Percentiles rank a stretch among this genome's conserved stretches.
These are phyloP conservation scores for Steinernema khuongi DNA, from an alignment of 1,140 invertebrate genomes.

Conservation along the genomic window DNA sequence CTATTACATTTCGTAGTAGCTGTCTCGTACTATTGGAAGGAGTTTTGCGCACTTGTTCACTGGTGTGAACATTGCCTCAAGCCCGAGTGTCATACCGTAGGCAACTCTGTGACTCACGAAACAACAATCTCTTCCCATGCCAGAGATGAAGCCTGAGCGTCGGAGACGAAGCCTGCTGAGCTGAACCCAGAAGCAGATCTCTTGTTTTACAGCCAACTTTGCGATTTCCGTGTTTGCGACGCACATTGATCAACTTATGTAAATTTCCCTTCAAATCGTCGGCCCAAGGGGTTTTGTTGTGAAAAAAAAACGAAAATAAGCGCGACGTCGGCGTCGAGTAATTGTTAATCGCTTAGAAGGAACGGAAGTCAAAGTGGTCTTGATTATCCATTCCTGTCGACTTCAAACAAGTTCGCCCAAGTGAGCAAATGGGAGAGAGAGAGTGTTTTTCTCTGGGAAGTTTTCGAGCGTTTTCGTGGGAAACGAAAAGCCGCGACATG, in stretches of 20 bases:
- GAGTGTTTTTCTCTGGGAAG: not conserved
- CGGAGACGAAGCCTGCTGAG: slow-evolving; percentile 32
- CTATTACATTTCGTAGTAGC: too few species aligned
- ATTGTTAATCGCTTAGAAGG: slow-evolving; percentile 36
- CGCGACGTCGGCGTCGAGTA: slow-evolving; percentile 29
- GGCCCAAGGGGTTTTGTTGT: not conserved
- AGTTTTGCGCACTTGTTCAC: too few species aligned
- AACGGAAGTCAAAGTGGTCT: slow-evolving; percentile 23
- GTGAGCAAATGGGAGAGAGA: not conserved
- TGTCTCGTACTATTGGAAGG: too few species aligned
- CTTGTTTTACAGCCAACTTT: slow-evolving; percentile 24
- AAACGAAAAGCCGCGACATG: too few species aligned
- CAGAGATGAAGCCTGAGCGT: slow-evolving; percentile 23
- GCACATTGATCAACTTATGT: slow-evolving; percentile 9
- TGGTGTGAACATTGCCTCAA: too few species aligned
- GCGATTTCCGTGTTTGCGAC: not conserved
- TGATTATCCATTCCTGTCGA: slow-evolving; percentile 12
- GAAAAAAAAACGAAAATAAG: slow-evolving; percentile 19
- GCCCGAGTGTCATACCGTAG: slow-evolving; percentile 52
- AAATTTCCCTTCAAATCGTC: slow-evolving; percentile 14
- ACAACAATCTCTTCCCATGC: not conserved
- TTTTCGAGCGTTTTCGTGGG: not conserved
- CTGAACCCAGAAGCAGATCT: slow-evolving; percentile 25
- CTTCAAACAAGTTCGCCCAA: slow-evolving; percentile 7
- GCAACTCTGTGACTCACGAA: too few species aligned